Base-by-base conservation (phyloP, 2,888 invertebrate species). In the Pyrgus malvae region DNA sequence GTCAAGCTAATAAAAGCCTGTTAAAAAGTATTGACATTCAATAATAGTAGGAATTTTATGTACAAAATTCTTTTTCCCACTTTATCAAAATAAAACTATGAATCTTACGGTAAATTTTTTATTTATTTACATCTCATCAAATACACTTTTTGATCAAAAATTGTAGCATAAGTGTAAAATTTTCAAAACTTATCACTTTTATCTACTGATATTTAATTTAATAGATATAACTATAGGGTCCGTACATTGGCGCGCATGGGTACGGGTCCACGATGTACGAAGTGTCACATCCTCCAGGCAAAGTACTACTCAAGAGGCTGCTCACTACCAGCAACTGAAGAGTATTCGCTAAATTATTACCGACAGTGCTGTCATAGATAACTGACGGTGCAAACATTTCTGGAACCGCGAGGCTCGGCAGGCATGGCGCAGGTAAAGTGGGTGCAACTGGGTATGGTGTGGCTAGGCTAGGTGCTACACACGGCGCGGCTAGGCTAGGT, bases 311-410 rank as follows among this genome's bases (percentile, higher is more conserved):
- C 1, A 88, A 54, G 1, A 87, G 59, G 46, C 80, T 87, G 63
- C 84, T 83, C 0, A 88, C 87, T 0, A 87, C 78, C 1, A 88
- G 50, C 14, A 88, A 62, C 38, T 88, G 87, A 2, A 88, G 60
- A 0, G 84, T 79, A 57, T 87, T 85, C 0, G 86, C 87, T 19
- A 88, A 53, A 41, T 78, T 87, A 42, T 79, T 86, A 0, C 85
- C 83, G 0, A 87, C 84, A 1, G 78, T 74, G 41, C 78, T 80
- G 12, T 87, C 87, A 56, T 84, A 81, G 1, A 81, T 74, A 0
- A 83, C 72, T 0, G 78, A 78, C 0, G 51, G 65, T 0, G 71
- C 50, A 7, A 65, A n/a, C 2, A 65, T 61, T 0, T 60, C 29
- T 70, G 76, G 48, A 61, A 65, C 4, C 58, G 61, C 6, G 1